A percentile compares a stretch with the other conserved stretches of the same genome.
Evolutionary conservation across 2,113 vertebrate species (phyloP).

Genomic region (Pollimyrus isidori): DNA sequence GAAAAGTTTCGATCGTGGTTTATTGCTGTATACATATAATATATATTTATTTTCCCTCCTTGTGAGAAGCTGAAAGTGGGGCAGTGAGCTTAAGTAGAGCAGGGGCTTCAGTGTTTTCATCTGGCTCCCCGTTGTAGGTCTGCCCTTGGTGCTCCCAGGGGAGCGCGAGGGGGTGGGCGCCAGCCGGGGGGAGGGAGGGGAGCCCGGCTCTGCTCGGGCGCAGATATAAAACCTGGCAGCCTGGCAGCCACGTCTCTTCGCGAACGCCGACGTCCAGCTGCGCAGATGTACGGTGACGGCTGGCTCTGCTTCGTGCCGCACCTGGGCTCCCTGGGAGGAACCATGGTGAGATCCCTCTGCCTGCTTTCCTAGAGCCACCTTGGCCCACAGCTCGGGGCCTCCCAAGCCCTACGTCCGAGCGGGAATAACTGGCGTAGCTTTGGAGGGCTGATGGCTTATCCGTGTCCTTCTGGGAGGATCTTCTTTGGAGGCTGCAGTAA

Average conservation of each 20-base stretch:
- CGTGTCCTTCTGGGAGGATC: neutral
- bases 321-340: conserved; percentile 36
- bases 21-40: neutral
- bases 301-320: conserved; percentile 41
- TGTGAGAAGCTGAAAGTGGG: conserved; percentile 13
- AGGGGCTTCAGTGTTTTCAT: neutral
- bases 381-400: neutral
- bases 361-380: neutral
- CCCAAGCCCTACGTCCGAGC: neutral
- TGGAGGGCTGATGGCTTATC: neutral
- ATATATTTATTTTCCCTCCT: neutral
- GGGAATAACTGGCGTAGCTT: neutral
- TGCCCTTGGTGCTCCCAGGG: neutral
- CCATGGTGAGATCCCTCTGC: conserved; percentile 37
- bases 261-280: conserved; percentile 15
- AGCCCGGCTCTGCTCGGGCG: conserved; percentile 5
- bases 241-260: conserved; percentile 29
- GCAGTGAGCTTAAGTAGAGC: conserved; percentile 15
- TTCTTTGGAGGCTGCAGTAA: neutral
- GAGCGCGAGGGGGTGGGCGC: neutral
- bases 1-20: neutral
- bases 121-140: neutral
- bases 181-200: neutral
- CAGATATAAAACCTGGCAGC: conserved; percentile 36
- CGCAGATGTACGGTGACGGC: conserved; percentile 44